A percentile compares a stretch with the other conserved stretches of the same genome.
These are phyloP conservation scores for Synergus gifuensis DNA, from an alignment of 2,888 invertebrate genomes.

Conservation along the genomic window DNA sequence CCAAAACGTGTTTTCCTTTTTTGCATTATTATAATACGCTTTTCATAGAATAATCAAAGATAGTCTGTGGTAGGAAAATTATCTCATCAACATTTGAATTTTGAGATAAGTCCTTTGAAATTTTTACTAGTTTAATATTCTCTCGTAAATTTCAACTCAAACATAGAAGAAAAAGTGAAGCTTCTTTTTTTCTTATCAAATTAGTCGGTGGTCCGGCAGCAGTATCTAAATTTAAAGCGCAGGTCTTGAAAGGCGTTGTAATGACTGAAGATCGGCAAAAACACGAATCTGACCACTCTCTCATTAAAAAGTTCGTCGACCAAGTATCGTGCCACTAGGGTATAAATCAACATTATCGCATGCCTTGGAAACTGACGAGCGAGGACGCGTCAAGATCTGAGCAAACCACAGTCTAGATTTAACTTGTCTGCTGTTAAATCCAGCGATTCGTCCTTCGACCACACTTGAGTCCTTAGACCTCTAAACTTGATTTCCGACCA, in stretches of 20 bases:
- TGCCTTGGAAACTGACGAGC: slow-evolving; percentile 31
- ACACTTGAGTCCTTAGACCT: neutral
- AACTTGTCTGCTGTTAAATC: slow-evolving; percentile 8
- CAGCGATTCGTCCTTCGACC: slow-evolving; percentile 15
- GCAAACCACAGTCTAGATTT: slow-evolving; percentile 12
- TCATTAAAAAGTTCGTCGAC: slow-evolving; percentile 9
- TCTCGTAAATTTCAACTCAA: too few relatives aligned
- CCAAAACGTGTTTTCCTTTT: slow-evolving; percentile 5
- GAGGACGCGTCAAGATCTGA: slow-evolving; percentile 27
- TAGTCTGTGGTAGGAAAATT: too few relatives aligned
- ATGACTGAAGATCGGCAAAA: slow-evolving; percentile 51
- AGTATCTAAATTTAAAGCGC: slow-evolving; percentile 11
- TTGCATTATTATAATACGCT: neutral
- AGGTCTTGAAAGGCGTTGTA: slow-evolving; percentile 46
- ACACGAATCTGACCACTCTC: slow-evolving; percentile 47
- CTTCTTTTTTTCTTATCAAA: neutral
- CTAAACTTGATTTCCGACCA: neutral
- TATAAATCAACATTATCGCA: neutral
- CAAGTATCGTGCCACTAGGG: neutral
- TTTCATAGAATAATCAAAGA: too few relatives aligned
- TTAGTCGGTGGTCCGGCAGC: slow-evolving; percentile 42
- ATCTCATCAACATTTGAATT: too few relatives aligned
- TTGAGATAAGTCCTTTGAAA: too few relatives aligned
- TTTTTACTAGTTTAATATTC: too few relatives aligned
- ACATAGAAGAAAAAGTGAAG: neutral